Conservation (phyloP, 2,113 vertebrate genomes). For the Protobothrops mucrosquamatus region DNA sequence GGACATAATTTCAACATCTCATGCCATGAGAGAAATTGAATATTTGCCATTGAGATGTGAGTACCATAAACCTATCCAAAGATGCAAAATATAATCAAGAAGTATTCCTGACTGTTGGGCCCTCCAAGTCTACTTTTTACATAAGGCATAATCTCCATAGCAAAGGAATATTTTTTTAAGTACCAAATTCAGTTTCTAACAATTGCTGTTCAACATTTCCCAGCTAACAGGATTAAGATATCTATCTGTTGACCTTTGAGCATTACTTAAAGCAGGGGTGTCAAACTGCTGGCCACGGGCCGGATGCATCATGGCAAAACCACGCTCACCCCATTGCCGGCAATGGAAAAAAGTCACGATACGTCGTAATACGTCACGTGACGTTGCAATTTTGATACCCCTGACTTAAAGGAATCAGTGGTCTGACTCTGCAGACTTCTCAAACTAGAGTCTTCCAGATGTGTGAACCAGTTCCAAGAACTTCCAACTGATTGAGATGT, state of each 20-base stretch:
- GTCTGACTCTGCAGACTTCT: neutral
- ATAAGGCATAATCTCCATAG: neutral
- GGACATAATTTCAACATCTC: neutral
- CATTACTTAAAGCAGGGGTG: no score
- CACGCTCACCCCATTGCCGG: no score
- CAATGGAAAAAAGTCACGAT: no score
- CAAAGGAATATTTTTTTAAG: neutral
- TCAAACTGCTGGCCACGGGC: no score
- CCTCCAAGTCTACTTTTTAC: neutral
- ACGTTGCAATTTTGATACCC: no score
- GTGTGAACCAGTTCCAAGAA: neutral
- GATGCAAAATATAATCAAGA: neutral
- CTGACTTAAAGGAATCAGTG: neutral
- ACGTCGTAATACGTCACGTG: accelerated
- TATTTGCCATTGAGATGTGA: neutral
- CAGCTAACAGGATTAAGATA: neutral
- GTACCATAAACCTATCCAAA: neutral
- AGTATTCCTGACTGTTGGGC: neutral
- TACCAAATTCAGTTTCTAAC: neutral
- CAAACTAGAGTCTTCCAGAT: neutral
- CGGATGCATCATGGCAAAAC: no score
- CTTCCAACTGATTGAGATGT: neutral
- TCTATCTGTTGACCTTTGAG: neutral
- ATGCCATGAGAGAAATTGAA: neutral
- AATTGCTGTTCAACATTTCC: neutral